A percentile compares a stretch with the other conserved stretches of the same genome.
phyloP scores from a whole-genome alignment of 2,113 vertebrate genomes.

The Bubo bubo region DNA sequence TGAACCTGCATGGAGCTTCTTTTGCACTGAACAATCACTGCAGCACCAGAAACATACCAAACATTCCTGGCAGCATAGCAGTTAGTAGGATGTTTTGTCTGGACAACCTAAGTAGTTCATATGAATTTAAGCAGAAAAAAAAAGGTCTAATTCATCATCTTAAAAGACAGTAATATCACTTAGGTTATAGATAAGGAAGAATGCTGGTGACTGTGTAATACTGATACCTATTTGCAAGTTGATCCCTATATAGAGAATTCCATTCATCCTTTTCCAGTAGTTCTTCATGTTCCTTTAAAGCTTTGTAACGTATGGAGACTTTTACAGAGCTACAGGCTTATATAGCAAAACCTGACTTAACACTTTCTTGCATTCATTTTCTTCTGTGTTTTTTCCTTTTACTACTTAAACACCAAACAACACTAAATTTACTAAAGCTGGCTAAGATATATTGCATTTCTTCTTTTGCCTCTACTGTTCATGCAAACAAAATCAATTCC shows the following conservation, averaged over 20 bases:
- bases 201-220: neutral
- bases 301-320: neutral
- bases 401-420: neutral
- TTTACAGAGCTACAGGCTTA: neutral
- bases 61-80: neutral
- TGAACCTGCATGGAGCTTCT: neutral
- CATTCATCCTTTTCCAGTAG: neutral
- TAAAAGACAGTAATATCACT: neutral
- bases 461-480: neutral
- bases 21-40: neutral
- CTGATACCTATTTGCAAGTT: neutral
- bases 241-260: neutral
- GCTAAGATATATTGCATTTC: neutral
- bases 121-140: neutral
- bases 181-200: neutral
- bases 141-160: neutral
- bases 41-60: neutral
- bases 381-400: neutral
- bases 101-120: neutral
- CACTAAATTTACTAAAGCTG: neutral
- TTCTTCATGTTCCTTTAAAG: neutral
- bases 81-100: neutral
- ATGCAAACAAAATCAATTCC: neutral
- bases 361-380: neutral
- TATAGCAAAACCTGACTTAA: neutral